A percentile compares a stretch with the other conserved stretches of the same genome.
Conservation (phyloP, 2,797 vertebrate genomes). For the Micropoecilia bifurca region DNA sequence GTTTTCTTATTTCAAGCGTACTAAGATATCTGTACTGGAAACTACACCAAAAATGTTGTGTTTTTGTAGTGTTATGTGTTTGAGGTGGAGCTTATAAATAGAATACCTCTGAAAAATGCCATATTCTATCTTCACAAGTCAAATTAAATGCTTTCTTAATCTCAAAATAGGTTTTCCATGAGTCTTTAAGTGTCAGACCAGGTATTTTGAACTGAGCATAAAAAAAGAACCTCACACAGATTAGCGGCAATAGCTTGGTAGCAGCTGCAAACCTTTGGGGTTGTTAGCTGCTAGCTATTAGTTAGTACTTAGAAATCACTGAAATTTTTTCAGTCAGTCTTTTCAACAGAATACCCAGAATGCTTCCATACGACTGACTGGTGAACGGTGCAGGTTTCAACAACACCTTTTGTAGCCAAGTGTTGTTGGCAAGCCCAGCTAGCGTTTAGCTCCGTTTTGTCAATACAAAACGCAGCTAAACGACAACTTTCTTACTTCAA, state of each 20-base stretch:
- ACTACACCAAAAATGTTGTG: too few relatives aligned
- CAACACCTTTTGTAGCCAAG: too few relatives aligned
- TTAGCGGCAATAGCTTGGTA: neutral
- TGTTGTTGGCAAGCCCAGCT: neutral
- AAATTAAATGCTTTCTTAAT: neutral
- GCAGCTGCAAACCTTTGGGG: neutral
- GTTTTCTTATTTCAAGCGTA: too few relatives aligned
- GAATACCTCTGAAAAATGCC: neutral
- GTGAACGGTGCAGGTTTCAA: neutral
- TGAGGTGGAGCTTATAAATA: neutral
- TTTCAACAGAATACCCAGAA: neutral
- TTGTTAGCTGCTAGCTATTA: neutral
- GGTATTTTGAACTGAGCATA: neutral
- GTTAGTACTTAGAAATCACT: neutral
- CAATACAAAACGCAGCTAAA: neutral
- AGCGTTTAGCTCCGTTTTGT: too few relatives aligned
- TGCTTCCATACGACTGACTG: too few relatives aligned
- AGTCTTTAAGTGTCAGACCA: neutral
- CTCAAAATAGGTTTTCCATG: neutral
- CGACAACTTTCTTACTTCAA: neutral
- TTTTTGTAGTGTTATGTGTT: neutral
- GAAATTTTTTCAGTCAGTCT: neutral
- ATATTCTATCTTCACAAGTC: neutral
- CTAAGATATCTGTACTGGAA: too few relatives aligned
- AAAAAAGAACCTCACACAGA: neutral